phyloP scores from a whole-genome alignment of 2,797 vertebrate genomes.

The Onychomys arenicola region DNA sequence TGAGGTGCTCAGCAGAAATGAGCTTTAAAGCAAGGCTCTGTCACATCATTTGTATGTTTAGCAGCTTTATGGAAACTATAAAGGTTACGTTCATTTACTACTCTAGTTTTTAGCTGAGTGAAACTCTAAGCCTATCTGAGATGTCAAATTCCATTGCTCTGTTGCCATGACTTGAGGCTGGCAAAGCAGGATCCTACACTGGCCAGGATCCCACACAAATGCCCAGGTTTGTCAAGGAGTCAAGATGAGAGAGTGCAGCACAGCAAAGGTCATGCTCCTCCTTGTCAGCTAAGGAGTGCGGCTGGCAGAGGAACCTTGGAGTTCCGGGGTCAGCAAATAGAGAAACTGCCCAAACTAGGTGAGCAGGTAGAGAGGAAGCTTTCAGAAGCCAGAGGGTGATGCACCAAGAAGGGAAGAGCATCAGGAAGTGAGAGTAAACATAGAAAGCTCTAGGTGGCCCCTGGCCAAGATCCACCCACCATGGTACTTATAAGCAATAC shows the following conservation, averaged over 20 bases:
- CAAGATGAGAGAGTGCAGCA: not conserved
- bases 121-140: not conserved
- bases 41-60: not conserved
- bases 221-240: not conserved
- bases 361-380: not conserved
- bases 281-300: not conserved
- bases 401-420: not conserved
- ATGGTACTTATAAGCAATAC: not conserved
- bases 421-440: not conserved
- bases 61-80: not conserved
- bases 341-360: not conserved
- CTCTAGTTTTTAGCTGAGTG: not conserved
- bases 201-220: not conserved
- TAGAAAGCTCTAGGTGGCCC: not conserved
- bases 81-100: not conserved
- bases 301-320: not conserved
- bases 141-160: not conserved
- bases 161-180: not conserved
- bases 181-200: not conserved
- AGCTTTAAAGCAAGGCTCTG: not conserved
- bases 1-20: not conserved
- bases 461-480: not conserved
- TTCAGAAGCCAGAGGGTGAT: not conserved
- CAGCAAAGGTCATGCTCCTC: not conserved
- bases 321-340: not conserved